Base-by-base conservation (phyloP, 2,113 vertebrate species). In the Athene cunicularia region DNA sequence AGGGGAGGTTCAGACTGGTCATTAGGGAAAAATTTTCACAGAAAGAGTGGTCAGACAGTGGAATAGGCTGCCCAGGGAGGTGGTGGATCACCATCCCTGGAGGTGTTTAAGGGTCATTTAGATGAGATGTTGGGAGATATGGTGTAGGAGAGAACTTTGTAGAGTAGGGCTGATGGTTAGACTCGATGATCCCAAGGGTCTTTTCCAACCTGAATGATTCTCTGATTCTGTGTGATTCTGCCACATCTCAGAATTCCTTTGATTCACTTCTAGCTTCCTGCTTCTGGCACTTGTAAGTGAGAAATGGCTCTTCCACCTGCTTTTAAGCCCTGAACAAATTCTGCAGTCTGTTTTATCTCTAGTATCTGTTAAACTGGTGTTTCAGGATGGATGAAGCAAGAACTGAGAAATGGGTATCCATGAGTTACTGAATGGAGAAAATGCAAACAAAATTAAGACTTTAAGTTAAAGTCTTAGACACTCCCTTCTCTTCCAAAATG, bases 221-320 rank as follows among this genome's bases (percentile, higher is more conserved):
- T 45, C 15, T 45, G 43, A 45, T 45, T 43, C 43, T 43, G 43
- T 43, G 43, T 7, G 16, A 43, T 43, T 90, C 56, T 74, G 33
- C 53, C 79, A 19, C 56, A 74, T 68, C 74, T 83, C 86, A 80
- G 56, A 45, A 95, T 33, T 55, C 49, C 80, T 97, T 92, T 93
- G 80, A 94, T 88, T 94, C 68, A 91, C 58, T 93, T 91, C 80
- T 86, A 71, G 37, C 67, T 81, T 82, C 74, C 77, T 95, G 39
- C 35, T 89, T 59, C 79, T 91, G 93, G 76, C 86, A 82, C 41
- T 70, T 21, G 62, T 71, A 77, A 74, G 89, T 96, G 79, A 97
- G 94, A 96, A 97, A 97, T 77, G 53, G 27, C 32, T 33, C 62
- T 92, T 94, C 45, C 88, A 74, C 76, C 83, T 86, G 80, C 45